A percentile compares a stretch with the other conserved stretches of the same genome.
Conservation (phyloP, 2,113 vertebrate genomes). For the Crotalus helleri region DNA sequence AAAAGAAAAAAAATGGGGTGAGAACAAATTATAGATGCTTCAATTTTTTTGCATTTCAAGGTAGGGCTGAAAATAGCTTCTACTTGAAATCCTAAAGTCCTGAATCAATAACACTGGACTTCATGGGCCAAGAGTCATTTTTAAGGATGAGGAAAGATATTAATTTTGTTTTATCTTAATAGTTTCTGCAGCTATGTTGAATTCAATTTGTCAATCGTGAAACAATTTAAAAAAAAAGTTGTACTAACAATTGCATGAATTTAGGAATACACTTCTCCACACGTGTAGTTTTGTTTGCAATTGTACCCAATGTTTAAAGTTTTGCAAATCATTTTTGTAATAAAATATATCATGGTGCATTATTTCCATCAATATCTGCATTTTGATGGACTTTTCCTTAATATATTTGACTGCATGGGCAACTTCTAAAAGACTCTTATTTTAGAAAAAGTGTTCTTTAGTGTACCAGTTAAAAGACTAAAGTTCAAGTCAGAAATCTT, state of each 20-base stretch:
- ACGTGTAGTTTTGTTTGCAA: not conserved
- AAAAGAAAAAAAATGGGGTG: slow-evolving; percentile 33
- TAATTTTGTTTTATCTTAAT: not conserved
- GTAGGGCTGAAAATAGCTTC: not conserved
- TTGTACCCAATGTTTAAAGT: not conserved
- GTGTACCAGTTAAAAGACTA: not conserved
- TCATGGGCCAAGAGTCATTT: not conserved
- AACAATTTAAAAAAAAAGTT: not conserved
- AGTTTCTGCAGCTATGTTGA: not conserved
- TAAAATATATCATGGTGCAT: not conserved
- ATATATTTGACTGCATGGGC: not conserved
- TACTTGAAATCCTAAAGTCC: not conserved
- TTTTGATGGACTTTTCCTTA: not conserved
- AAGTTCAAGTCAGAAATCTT: not conserved
- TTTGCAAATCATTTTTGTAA: not conserved
- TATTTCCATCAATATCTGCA: not conserved
- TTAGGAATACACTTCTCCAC: not conserved
- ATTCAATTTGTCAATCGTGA: not conserved
- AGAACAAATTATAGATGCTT: not conserved
- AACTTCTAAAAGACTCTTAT: not conserved
- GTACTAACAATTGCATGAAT: not conserved
- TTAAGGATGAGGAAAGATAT: not conserved
- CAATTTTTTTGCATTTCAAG: not conserved
- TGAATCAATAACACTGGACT: not conserved
- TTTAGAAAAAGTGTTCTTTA: not conserved